Evolutionary conservation across 1,140 invertebrate genomes (phyloP), one percentile per base, ranked within the genome.

Genomic region (Heliothis virescens): DNA sequence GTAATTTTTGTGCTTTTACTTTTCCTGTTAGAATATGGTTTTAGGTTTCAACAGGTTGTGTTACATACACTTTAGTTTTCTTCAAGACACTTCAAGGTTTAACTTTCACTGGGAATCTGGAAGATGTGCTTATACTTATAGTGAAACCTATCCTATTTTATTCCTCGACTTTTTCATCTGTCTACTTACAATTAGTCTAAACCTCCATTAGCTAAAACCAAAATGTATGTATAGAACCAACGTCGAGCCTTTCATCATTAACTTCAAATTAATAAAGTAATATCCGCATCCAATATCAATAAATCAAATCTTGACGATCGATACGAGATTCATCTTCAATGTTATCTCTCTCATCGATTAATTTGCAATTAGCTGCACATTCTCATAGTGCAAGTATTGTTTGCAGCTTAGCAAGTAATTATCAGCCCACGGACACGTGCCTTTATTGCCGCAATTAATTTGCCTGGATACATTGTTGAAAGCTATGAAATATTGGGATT

Each of bases 271-370:
- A 16, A n/a, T 57, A 16, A 57, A 57, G 16, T 18, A 57, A 21
- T 21, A 21, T 1, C 18, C 16, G 10, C 10, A 3, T 67, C 63
- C 10, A 12, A 48, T 13, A 21, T 48, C 63, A 4, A 41, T 41
- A 50, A 47, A 67, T 67, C 3, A 16, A 29, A 50, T 21, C 34
- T 67, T 50, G 16, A 10, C 12, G n/a, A 53, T 29, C 12, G 21
- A 21, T 71, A 50, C 21, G 29, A 71, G 50, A 69, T 65, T 41
- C 5, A 69, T 29, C 34, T 41, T 41, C 34, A 13, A 18, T 13
- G 18, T 69, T 52, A 69, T 69, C 48, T 69, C 48, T 52, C 52
- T 12, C 29, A 71, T 71, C 48, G 67, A 53, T 5, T 29, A 9
- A 2, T 52, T 10, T 53, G 52, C 48, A 29, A 71, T 53, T 71